These are phyloP conservation scores for Cavia porcellus DNA, from an alignment of 2,113 vertebrate species.

Conservation along the genomic window DNA sequence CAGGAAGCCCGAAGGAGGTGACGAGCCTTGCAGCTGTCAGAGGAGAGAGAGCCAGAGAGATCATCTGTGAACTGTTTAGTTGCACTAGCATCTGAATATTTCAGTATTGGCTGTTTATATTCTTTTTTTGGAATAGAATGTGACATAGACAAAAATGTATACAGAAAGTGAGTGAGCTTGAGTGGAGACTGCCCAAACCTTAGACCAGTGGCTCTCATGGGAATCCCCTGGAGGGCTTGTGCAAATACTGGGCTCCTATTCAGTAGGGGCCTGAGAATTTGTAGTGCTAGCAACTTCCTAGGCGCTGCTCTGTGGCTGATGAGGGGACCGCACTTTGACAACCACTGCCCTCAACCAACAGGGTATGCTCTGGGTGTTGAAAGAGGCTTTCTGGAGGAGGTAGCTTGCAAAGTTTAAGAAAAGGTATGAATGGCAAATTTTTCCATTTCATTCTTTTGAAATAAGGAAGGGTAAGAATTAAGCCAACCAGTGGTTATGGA, in stretches of 20 bases:
- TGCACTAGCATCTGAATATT: neutral
- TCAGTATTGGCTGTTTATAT: neutral
- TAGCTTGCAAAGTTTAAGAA: neutral
- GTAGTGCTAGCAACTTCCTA: neutral
- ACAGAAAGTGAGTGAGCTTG: neutral
- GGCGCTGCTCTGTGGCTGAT: neutral
- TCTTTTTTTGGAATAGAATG: neutral
- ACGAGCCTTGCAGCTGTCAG: neutral
- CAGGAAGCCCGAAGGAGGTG: neutral
- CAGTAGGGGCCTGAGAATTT: neutral
- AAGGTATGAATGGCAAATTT: neutral
- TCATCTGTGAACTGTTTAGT: neutral
- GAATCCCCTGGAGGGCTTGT: neutral
- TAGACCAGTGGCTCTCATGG: neutral
- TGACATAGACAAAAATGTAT: neutral
- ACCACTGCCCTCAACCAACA: neutral
- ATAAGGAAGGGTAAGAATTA: neutral
- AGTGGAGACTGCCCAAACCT: neutral
- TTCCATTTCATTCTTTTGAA: neutral
- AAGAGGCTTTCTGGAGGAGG: neutral
- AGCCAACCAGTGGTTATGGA: neutral
- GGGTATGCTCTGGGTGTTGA: neutral
- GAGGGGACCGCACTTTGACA: neutral
- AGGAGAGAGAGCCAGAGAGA: neutral
- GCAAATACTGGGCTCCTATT: neutral